Evolutionary conservation across 2,888 invertebrate genomes (phyloP).

Genomic region (Hyposoter didymator): DNA sequence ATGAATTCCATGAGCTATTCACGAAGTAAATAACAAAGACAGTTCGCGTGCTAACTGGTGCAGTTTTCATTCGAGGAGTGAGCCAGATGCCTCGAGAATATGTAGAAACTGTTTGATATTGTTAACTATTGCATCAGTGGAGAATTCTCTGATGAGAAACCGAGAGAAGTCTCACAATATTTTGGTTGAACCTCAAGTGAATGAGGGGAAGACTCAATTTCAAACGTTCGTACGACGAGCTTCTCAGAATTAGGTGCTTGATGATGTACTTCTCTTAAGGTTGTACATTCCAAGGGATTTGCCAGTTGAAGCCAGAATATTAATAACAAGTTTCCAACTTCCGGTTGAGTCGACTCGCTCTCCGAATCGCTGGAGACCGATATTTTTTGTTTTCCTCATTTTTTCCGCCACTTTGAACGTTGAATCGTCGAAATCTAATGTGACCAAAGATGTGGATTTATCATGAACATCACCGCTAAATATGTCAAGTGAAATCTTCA

Average conservation of each 20-base stretch:
- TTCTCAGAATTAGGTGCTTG: background rate
- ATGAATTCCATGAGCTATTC: background rate
- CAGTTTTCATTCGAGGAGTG: background rate
- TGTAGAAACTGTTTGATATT: conserved; percentile 4
- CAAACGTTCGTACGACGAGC: background rate
- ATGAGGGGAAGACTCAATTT: conserved; percentile 18
- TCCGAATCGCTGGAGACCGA: background rate
- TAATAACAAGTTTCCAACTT: background rate
- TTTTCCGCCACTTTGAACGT: background rate
- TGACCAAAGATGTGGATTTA: background rate
- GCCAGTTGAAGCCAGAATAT: background rate
- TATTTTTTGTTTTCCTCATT: background rate
- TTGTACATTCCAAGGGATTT: background rate
- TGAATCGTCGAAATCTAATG: background rate
- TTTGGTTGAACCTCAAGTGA: conserved; percentile 17
- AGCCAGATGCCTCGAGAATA: background rate
- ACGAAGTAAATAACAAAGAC: background rate
- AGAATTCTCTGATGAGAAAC: background rate
- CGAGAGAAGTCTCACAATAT: conserved; percentile 1
- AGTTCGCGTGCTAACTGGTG: background rate
- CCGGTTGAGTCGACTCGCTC: background rate
- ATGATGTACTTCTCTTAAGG: background rate
- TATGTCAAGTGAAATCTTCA: background rate
- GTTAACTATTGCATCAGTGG: background rate
- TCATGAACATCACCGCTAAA: background rate